These are phyloP conservation scores for Ardeotis arabs DNA, from an alignment of 2,113 vertebrate species.

Conservation along the genomic window DNA sequence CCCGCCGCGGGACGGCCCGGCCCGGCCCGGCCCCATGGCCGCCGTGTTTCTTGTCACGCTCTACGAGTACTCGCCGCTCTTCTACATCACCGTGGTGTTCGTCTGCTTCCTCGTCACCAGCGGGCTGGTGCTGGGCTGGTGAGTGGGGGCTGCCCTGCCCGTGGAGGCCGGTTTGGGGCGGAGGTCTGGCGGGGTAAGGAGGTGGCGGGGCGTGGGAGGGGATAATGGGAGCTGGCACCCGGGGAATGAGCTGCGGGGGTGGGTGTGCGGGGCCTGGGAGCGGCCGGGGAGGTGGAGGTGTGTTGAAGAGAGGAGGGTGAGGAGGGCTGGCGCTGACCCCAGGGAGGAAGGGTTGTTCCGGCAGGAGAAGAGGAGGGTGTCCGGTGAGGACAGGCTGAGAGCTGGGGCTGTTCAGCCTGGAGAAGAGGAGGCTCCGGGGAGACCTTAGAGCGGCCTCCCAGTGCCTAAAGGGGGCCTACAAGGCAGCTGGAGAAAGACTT, in stretches of 20 bases:
- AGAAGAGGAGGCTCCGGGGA: too few species aligned
- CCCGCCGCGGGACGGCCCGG: slow-evolving; percentile 43
- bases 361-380: background rate
- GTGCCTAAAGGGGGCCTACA: too few species aligned
- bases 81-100: slow-evolving; percentile 89
- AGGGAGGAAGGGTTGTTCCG: background rate
- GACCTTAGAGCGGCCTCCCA: too few species aligned
- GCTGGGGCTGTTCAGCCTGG: too few species aligned
- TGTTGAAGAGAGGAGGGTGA: background rate
- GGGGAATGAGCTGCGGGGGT: background rate
- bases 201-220: background rate
- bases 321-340: rapidly evolving
- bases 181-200: background rate
- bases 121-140: slow-evolving; percentile 93
- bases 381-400: too few species aligned
- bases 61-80: slow-evolving; percentile 91
- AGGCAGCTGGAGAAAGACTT: too few species aligned
- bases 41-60: slow-evolving; percentile 86
- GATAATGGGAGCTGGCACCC: background rate
- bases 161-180: background rate
- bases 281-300: background rate
- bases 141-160: slow-evolving; percentile 40
- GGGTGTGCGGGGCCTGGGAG: background rate
- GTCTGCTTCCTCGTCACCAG: slow-evolving; percentile 92
- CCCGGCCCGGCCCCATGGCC: slow-evolving; percentile 73